Conservation (phyloP, 2,113 vertebrate species). For the Pterocles gutturalis region DNA sequence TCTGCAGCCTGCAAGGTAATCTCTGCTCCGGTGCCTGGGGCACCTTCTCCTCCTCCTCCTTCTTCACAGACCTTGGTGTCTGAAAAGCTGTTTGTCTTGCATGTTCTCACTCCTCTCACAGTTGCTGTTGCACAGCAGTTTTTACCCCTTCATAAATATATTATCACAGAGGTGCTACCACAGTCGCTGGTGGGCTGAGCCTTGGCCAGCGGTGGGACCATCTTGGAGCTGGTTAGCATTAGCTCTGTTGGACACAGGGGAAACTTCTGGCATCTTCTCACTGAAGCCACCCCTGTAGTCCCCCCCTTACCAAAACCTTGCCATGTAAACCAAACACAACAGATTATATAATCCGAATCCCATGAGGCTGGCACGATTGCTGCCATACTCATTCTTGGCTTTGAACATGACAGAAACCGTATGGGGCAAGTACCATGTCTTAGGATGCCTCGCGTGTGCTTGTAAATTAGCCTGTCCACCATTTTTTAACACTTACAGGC, state of each 20-base stretch:
- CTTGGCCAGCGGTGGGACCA: fast-evolving
- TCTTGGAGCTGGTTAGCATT: background rate
- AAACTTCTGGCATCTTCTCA: background rate
- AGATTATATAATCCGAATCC: too few species aligned
- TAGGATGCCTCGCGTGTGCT: background rate
- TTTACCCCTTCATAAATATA: background rate
- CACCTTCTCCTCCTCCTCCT: background rate
- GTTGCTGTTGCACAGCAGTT: background rate
- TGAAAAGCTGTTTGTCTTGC: background rate
- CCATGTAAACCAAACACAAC: fast-evolving
- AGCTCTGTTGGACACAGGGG: background rate
- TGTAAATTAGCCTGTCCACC: background rate
- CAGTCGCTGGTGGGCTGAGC: fast-evolving
- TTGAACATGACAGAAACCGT: background rate
- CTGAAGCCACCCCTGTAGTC: background rate
- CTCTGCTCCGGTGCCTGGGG: fast-evolving
- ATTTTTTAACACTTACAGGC: background rate
- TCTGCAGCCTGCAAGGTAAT: background rate
- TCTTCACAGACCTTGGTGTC: background rate
- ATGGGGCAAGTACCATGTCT: fast-evolving
- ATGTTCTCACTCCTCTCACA: background rate
- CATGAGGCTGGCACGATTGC: background rate
- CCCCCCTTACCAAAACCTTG: background rate
- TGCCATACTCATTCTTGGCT: background rate
- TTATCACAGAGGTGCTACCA: fast-evolving